Evolutionary conservation across 1,140 invertebrate species (phyloP).

Genomic region (Calliopsis andreniformis): DNA sequence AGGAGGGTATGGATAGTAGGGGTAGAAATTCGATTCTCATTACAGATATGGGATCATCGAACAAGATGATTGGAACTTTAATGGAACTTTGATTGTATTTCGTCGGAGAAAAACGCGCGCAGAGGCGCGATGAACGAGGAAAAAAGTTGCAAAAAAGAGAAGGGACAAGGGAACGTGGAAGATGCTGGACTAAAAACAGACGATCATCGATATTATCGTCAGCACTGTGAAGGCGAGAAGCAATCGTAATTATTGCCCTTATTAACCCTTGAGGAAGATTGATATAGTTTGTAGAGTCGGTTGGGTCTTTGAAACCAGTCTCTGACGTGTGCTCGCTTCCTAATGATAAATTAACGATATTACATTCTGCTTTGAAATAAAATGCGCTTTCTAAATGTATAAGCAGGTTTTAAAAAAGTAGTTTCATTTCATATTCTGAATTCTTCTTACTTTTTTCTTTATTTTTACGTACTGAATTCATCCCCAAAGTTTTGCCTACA

Average conservation of each 20-base stretch:
- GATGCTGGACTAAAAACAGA: constrained; percentile 53
- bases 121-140: not conserved
- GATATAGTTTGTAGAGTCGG: constrained; percentile 48
- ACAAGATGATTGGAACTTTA: constrained; percentile 64
- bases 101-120: constrained; percentile 50
- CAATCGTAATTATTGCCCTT: constrained; percentile 62
- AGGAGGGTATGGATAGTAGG: not conserved
- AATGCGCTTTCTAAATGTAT: not conserved
- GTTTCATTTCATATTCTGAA: too few relatives aligned
- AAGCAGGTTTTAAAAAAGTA: too few relatives aligned
- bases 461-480: too few relatives aligned
- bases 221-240: constrained; percentile 59
- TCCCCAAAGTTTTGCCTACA: too few relatives aligned
- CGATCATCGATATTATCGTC: constrained; percentile 55
- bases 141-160: constrained; percentile 15
- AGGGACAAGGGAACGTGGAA: constrained; percentile 24
- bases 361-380: constrained; percentile 1
- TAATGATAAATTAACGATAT: not conserved
- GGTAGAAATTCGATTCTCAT: constrained; percentile 66
- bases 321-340: not conserved
- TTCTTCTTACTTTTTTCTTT: too few relatives aligned
- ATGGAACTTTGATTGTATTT: constrained; percentile 57
- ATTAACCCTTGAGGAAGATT: constrained; percentile 51
- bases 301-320: constrained; percentile 26
- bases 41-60: constrained; percentile 64